Evolutionary conservation across 2,113 vertebrate species (phyloP).

Genomic region (Gymnocephalus cernua): DNA sequence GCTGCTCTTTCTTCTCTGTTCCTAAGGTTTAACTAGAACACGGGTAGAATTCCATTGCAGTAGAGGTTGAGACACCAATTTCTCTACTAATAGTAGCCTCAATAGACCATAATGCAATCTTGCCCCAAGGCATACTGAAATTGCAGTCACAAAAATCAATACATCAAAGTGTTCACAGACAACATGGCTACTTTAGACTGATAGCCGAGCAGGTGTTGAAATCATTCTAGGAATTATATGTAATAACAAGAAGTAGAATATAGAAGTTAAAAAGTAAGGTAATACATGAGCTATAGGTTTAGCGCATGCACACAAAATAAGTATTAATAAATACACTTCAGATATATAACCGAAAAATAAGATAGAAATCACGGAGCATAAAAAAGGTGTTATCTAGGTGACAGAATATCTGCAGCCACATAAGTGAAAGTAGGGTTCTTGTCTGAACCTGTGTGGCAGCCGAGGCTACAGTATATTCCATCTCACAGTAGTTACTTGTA

Average conservation of each 20-base stretch:
- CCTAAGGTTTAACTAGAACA: not conserved
- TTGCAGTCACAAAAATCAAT: not conserved
- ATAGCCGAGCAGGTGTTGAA: not conserved
- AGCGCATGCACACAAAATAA: not conserved
- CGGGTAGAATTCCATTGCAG: not conserved
- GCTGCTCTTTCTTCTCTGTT: not conserved
- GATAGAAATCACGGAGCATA: not conserved
- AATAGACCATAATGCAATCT: slow-evolving; percentile 1
- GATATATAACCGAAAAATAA: not conserved
- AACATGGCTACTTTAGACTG: not conserved
- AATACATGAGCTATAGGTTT: not conserved
- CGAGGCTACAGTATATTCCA: not conserved
- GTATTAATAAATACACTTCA: not conserved
- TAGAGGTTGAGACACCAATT: slow-evolving; percentile 9
- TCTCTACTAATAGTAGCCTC: not conserved
- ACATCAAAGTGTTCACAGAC: not conserved
- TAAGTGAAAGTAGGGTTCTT: not conserved
- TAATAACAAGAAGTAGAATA: not conserved
- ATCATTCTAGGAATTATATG: not conserved
- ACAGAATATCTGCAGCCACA: not conserved
- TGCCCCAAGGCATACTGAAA: not conserved
- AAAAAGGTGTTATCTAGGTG: not conserved
- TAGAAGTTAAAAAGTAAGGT: not conserved
- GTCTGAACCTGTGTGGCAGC: not conserved
- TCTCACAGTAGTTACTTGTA: not conserved